Base-by-base conservation (phyloP, 2,797 vertebrate genomes). In the Protosalanx chinensis region DNA sequence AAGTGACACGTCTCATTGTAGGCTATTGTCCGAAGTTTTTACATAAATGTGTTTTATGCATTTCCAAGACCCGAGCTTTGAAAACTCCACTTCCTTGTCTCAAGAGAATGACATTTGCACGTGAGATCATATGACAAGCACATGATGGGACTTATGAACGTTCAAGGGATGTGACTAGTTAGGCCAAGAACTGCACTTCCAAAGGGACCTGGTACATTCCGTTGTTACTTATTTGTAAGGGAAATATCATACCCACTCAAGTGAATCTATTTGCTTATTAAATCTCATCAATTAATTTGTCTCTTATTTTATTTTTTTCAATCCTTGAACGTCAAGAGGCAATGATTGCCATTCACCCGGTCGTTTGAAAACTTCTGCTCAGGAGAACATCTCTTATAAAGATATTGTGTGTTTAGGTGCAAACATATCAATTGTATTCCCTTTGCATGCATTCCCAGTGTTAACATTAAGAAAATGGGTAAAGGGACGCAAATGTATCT, bases 91-190 rank as follows among this genome's bases (percentile, higher is more conserved):
- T 58, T 35, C 32, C 33, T 59, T 35, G 10, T 37, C 32, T 3
- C 5, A n/a, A 15, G n/a, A 37, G 33, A 59, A 35, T 58, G 32
- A 6, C 5, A 68, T 59, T 59, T 57, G 8, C 53, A 67, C 63
- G 46, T 33, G 56, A 58, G n/a, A 68, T 58, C 67, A 68, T 56
- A 59, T 68, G 67, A 68, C 67, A 37, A 58, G 10, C 67, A 68
- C 33, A 58, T 58, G 67, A 59, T 59, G 12, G 29, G 32, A 37
- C 53, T 58, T 68, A n/a, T 37, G 53, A 68, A 68, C 37, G 20
- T 35, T 20, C 65, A 35, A 59, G 53, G 37, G 2, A 35, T 35
- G 35, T 35, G 32, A 12, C 32, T 12, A 23, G 33, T 33, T 1
- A 64, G 12, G 41, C 6, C 4, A 49, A 7, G 29, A 53, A 56